Percentiles rank a stretch among this genome's conserved stretches.
Evolutionary conservation across 2,113 vertebrate species (phyloP).

Genomic region (Acrocephalus arundinaceus): DNA sequence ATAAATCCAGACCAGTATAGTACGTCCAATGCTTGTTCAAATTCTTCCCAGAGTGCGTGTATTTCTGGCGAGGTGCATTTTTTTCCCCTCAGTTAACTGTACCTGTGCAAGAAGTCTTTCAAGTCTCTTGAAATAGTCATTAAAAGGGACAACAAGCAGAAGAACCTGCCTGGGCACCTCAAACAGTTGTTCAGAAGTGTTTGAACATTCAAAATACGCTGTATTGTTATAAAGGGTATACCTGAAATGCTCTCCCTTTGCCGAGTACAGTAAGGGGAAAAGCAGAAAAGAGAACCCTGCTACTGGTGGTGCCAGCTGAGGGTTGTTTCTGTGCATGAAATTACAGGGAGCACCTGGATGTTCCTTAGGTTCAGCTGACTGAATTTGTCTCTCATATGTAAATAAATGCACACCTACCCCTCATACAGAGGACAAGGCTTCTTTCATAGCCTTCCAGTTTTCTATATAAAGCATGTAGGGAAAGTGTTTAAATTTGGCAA

Average conservation of each 20-base stretch:
- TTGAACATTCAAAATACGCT: not conserved
- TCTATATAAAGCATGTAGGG: not conserved
- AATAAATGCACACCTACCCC: not conserved
- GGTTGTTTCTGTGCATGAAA: not conserved
- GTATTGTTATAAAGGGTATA: not conserved
- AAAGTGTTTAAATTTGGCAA: slow-evolving; percentile 1
- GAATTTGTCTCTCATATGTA: not conserved
- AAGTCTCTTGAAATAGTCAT: not conserved
- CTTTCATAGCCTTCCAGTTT: not conserved
- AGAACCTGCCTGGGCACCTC: not conserved
- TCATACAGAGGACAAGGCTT: not conserved
- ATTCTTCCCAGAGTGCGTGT: accelerated
- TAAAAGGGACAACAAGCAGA: not conserved
- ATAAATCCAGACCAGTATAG: not conserved
- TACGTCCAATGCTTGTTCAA: not conserved
- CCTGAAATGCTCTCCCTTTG: not conserved
- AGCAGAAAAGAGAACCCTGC: not conserved
- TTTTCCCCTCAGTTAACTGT: not conserved
- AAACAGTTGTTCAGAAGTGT: not conserved
- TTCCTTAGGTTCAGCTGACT: not conserved
- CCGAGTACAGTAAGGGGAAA: not conserved
- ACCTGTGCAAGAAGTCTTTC: not conserved
- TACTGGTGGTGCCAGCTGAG: not conserved
- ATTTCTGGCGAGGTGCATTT: not conserved
- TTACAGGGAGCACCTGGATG: not conserved